Base-by-base conservation (phyloP, 2,797 vertebrate genomes). In the Hemibagrus guttatus region DNA sequence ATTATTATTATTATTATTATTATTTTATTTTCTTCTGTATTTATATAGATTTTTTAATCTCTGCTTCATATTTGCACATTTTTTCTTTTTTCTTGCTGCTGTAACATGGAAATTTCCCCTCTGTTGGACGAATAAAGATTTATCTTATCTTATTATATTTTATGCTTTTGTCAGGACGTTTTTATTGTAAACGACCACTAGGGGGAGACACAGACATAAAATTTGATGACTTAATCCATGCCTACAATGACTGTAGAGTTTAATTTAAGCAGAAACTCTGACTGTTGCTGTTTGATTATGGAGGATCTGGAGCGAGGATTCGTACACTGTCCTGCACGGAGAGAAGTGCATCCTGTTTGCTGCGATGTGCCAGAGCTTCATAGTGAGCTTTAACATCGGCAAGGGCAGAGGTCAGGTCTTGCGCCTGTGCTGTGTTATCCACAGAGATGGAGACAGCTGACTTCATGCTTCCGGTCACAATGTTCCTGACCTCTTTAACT, bases 361-460 rank as follows among this genome's bases (percentile, higher is more conserved):
- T 94, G 84, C 86, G 91, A 31, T 92, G 85, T 49, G 93, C 92
- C 76, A 94, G 87, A 35, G 86, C 13, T 83, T 94, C 93, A 89
- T 93, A 94, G 66, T 94, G 93, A 13, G 72, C 1, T 89, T 93
- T 93, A 87, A 93, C 92, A 0, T 94, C 93, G 0, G 87, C 39
- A 72, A 94, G 90, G 14, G 93, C 93, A 17, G 93, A 64, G 76
- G 92, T 93, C 81, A 94, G 91, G 85, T 94, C 93, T 23, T 90
- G 86, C 0, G 93, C 92, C 75, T 93, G 93, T 6, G 91, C 92
- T 1, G 92, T 89, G 85, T 94, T 94, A 86, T 93, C 91, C 84
- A 94, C 93, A 0, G 92, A 93, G 87, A 94, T 94, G 83, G 93
- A 94, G 87, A 94, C 89, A 11, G 93, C 93, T n/a, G 94, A 93